Evolutionary conservation across 2,888 invertebrate genomes (phyloP).

Genomic region (Argyresthia albistria): DNA sequence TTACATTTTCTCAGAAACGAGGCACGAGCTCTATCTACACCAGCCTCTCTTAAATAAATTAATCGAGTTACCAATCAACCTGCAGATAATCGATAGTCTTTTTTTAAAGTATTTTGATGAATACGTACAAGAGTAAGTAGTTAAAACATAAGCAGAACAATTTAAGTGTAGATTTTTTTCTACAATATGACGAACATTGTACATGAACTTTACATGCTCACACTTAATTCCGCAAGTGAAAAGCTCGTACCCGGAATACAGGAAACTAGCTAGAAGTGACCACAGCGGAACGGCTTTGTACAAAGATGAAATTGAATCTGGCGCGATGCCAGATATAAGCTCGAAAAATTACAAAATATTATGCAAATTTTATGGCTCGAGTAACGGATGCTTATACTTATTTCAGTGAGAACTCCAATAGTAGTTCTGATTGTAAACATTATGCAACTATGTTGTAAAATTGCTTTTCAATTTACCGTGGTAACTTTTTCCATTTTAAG

Average conservation of each 20-base stretch:
- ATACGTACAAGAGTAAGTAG: no score
- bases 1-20: no score
- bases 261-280: conserved; percentile 41
- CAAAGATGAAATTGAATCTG: conserved; percentile 62
- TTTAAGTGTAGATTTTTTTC: no score
- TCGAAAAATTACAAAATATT: conserved; percentile 55
- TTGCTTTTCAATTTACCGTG: background rate
- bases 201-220: no score
- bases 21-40: no score
- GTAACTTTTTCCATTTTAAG: background rate
- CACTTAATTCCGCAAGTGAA: no score
- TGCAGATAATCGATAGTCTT: no score
- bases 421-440: background rate
- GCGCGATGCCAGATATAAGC: conserved; percentile 42
- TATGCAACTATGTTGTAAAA: conserved; percentile 1
- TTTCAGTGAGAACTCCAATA: background rate
- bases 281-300: conserved; percentile 41
- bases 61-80: no score
- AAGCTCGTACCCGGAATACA: conserved; percentile 11
- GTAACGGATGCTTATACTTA: conserved; percentile 5
- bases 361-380: conserved; percentile 43
- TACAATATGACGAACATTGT: no score
- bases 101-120: no score
- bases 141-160: no score
- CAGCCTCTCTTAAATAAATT: no score